Evolutionary conservation across 2,888 invertebrate species (phyloP), one percentile per base, ranked within the genome.

Genomic region (Lasioglossum vierecki): DNA sequence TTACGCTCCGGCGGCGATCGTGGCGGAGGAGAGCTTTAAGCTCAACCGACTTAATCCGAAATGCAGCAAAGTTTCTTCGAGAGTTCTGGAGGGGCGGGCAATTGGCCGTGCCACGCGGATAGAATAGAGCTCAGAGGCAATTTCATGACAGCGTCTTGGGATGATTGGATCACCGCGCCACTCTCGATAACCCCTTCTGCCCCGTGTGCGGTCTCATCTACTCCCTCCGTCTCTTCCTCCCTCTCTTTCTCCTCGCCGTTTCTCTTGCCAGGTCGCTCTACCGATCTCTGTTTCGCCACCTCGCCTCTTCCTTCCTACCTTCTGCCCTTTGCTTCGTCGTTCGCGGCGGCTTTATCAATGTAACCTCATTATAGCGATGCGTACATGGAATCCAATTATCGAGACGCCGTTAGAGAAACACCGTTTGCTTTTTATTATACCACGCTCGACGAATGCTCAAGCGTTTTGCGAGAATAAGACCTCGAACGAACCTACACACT

Each of bases 131-230:
- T 92, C 88, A 91, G 91, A 93, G 92, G 93, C 93, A 93, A 94
- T 94, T 93, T 93, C 93, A 92, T 92, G 93, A 94, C 94, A 93
- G 92, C 91, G 92, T 93, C 93, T 94, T 90, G 92, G 91, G 93
- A 94, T 94, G 93, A 94, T 94, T 94, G 94, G 94, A 94, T 94
- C 94, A 93, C 92, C 91, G 88, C 90, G 88, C 86, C 88, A 89
- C 91, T 92, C 92, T 92, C 93, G 92, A 94, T 93, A 93, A 93
- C 91, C 88, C 91, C 87, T 88, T 89, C 85, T 81, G 85, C 80
- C 88, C 82, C 78, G 80, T 79, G 80, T 79, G 88, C 72, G 74
- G 39, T 78, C 82, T 79, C 78, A 63, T 70, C 71, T 74, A 44
- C 76, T 66, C 63, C 57, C 77, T 79, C 70, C 75, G 76, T 80